Conservation (phyloP, 2,888 invertebrate species). For the Hanleya hanleyi region DNA sequence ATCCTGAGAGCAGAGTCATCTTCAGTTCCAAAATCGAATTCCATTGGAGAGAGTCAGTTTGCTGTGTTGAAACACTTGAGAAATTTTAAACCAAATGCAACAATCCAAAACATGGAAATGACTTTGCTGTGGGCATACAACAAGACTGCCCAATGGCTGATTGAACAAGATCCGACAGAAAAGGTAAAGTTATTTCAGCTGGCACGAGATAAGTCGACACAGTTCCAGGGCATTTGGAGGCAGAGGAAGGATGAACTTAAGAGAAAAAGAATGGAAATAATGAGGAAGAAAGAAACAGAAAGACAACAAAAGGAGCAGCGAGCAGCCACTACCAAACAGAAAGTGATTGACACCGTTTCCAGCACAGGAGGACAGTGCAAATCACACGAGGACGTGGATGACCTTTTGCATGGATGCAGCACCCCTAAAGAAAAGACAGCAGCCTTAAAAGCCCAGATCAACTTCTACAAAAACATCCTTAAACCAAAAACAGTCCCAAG, state of each 20-base stretch:
- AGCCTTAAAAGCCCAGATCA: neutral
- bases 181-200: no score
- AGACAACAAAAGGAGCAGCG: no score
- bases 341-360: neutral
- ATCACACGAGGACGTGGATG: neutral
- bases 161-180: neutral
- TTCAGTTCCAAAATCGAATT: neutral
- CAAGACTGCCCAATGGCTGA: neutral
- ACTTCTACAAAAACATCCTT: neutral
- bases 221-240: neutral
- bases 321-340: neutral
- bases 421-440: neutral
- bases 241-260: no score
- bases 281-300: no score
- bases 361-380: neutral
- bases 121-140: neutral
- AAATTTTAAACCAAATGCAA: neutral
- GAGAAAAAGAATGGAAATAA: no score
- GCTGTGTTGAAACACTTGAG: neutral
- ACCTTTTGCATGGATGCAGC: neutral
- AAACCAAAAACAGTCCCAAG: neutral
- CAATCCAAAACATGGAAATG: neutral
- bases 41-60: neutral
- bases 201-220: no score
- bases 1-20: neutral